Evolutionary conservation across 2,888 invertebrate genomes (phyloP), one percentile per base, ranked within the genome.

Genomic region (Gisinianus flammeolus): DNA sequence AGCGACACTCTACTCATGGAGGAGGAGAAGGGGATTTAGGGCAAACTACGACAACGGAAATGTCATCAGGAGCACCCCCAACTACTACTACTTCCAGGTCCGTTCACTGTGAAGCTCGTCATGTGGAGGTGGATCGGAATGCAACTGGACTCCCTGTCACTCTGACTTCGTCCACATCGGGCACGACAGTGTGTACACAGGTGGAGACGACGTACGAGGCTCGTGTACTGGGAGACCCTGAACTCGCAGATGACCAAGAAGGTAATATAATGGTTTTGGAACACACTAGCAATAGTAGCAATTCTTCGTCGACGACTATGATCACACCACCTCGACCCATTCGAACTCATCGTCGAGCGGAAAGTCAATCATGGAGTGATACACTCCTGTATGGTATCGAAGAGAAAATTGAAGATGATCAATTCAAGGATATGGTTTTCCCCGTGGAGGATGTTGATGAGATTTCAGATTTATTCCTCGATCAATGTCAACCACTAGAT

Each of bases 231-330:
- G 84, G 84, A 62, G 85, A 85, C 4, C 83, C 84, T 4, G 83
- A 84, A 58, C 78, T 83, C 10, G 85, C 84, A 8, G 85, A 85
- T 80, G 85, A 85, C 90, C 86, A 88, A 64, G 91, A 91, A 83
- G 91, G 90, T 74, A 88, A 85, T 58, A 79, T 81, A 54, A 73
- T 81, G 76, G 70, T 79, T 71, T 78, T 80, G 85, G 88, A 85
- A 76, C 80, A 81, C 73, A 85, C 86, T 84, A 33, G 86, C 76
- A 62, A 12, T 62, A 26, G 12, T 24, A 26, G 12, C 16, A 1
- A 12, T 28, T 26, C 26, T 8, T 28, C 62, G 5, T 24, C 62
- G 2, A 44, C 28, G 28, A 22, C n/a, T n/a, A n/a, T n/a, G n/a
- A n/a, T n/a, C n/a, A n/a, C n/a, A n/a, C n/a, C n/a, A n/a, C n/a